Evolutionary conservation across 1,140 invertebrate genomes (phyloP), one percentile per base, ranked within the genome.

Genomic region (Eriosoma lanigerum): DNA sequence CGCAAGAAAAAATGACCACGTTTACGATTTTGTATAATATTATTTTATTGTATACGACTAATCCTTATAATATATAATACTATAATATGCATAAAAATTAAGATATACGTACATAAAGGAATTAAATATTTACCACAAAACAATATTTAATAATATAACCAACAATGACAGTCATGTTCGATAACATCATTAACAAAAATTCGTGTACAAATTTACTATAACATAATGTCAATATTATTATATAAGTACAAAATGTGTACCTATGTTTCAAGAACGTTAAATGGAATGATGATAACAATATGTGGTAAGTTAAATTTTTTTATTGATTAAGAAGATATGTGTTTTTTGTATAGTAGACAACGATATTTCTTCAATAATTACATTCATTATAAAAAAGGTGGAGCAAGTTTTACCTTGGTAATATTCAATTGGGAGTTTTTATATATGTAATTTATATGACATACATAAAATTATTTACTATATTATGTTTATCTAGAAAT

Each of bases 1-100:
- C 68, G 68, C 12, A 72, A 72, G 48, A 72, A 72, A 52, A 50
- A 29, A 50, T 29, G 24, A 29, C 68, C 68, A 72, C 68, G 48
- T 72, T 72, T 72, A 72, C 68, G 26, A 32, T 29, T 52, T 29
- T 3, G 19, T 72, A 66, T 5, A 38, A 44, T 66, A 26, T 15
- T 24, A 62, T 62, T 38, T 38, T 38, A 8, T 38, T 38, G n/a
- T 38, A 4, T 38, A 38, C 32, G 8, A 38, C 3, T 38, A 38
- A 4, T 38, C 32, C 8, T 38, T 4, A 38, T 4, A 38, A 3
- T 38, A 38, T 38, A 38, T 38, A 38, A 8, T 38, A 4, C 32
- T 38, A 38, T 38, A 8, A 38, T 4, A 38, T 38, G 8, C 3
- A 38, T 38, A 38, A 38, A 38, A 38, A 38, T 38, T 38, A n/a